Conservation (phyloP, 2,113 vertebrate genomes). For the Phyllopteryx taeniolatus region DNA sequence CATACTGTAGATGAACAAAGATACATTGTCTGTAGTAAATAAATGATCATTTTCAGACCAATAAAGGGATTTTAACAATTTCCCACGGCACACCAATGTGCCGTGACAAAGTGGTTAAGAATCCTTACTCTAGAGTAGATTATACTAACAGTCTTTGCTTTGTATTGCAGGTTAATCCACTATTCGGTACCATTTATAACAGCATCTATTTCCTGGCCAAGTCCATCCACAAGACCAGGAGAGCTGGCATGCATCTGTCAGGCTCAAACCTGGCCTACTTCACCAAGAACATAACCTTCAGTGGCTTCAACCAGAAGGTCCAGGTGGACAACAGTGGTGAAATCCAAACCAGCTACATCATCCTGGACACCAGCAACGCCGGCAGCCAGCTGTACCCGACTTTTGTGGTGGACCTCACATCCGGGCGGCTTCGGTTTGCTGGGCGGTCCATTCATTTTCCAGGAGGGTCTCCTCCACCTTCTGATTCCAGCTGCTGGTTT, state of each 20-base stretch:
- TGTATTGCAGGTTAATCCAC: slow-evolving; percentile 78
- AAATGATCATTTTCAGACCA: not conserved
- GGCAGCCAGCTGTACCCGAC: slow-evolving; percentile 76
- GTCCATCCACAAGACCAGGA: slow-evolving; percentile 73
- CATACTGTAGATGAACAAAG: too few species aligned
- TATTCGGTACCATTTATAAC: slow-evolving; percentile 92
- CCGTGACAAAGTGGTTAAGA: too few species aligned
- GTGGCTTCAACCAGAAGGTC: slow-evolving; percentile 83
- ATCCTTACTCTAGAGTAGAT: not conserved
- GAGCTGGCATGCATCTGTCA: slow-evolving; percentile 56
- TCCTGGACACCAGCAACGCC: slow-evolving; percentile 81
- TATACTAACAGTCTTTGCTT: not conserved
- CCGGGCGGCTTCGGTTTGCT: slow-evolving; percentile 63
- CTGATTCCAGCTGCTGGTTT: slow-evolving; percentile 88
- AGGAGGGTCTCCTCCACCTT: slow-evolving; percentile 65
- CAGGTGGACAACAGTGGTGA: slow-evolving; percentile 71
- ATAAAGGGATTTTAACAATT: too few species aligned
- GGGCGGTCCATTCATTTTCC: slow-evolving; percentile 79
- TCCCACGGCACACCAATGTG: not conserved
- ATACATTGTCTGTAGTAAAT: not conserved
- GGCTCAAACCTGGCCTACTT: slow-evolving; percentile 75
- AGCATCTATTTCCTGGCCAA: slow-evolving; percentile 82
- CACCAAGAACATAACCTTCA: slow-evolving; percentile 75
- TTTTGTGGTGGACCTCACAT: slow-evolving; percentile 72
- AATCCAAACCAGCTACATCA: slow-evolving; percentile 73